Conservation (phyloP, 1,140 invertebrate genomes). For the Drosophila sechellia region DNA sequence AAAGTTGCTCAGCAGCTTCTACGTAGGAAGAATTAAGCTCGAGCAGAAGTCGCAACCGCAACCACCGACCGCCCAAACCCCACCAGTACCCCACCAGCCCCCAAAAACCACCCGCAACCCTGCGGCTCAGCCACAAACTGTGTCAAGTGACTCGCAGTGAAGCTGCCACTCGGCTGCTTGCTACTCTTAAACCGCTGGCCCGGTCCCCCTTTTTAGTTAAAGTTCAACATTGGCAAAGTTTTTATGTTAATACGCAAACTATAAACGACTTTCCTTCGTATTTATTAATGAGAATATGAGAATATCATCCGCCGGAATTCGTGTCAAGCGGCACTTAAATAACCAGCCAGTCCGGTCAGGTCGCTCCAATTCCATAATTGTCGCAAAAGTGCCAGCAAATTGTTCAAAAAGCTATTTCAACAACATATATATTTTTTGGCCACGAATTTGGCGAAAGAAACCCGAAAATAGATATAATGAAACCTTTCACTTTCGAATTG, state of each 20-base stretch:
- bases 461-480: conserved; percentile 29
- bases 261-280: conserved; percentile 45
- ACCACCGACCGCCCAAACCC: not conserved
- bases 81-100: no score
- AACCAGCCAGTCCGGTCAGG: conserved; percentile 30
- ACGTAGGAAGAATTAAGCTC: conserved; percentile 15
- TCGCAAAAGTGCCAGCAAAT: conserved; percentile 40
- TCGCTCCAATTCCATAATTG: conserved; percentile 65
- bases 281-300: conserved; percentile 45
- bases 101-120: conserved; percentile 20
- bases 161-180: conserved; percentile 11
- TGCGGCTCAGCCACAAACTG: conserved; percentile 35
- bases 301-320: conserved; percentile 34
- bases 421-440: conserved; percentile 34
- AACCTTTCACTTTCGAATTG: conserved; percentile 44
- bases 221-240: conserved; percentile 51
- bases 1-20: conserved; percentile 21
- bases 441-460: conserved; percentile 12
- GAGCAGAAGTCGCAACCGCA: conserved; percentile 1
- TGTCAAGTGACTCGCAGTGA: conserved; percentile 48
- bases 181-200: conserved; percentile 7
- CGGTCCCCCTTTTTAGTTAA: conserved; percentile 7
- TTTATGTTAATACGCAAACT: conserved; percentile 48
- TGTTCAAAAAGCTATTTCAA: conserved; percentile 63
- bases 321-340: conserved; percentile 42